A percentile compares a stretch with the other conserved stretches of the same genome.
These are phyloP conservation scores for Tethya wilhelma DNA, from an alignment of 37 sponge, comb jelly and placozoan genomes.

Conservation along the genomic window DNA sequence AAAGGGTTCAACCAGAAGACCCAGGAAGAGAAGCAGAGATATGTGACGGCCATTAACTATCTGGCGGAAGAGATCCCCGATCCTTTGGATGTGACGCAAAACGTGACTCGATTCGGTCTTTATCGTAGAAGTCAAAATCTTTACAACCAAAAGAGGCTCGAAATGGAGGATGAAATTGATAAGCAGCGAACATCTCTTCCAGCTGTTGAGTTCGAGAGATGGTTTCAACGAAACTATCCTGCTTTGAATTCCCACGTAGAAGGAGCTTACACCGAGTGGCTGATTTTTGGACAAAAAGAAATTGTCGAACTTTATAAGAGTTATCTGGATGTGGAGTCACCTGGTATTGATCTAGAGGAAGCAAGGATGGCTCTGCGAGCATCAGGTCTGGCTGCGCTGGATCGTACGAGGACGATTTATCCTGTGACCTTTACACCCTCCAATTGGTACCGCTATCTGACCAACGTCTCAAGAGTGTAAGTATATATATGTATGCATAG, in stretches of 20 bases:
- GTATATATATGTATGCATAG: neutral
- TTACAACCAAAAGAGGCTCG: slow-evolving; percentile 30
- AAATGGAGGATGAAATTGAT: slow-evolving; percentile 49
- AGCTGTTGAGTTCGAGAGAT: slow-evolving; percentile 35
- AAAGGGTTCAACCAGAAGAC: slow-evolving; percentile 36
- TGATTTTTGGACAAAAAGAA: slow-evolving; percentile 58
- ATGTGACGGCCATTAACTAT: slow-evolving; percentile 12
- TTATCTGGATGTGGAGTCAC: slow-evolving; percentile 41
- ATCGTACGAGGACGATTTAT: slow-evolving; percentile 56
- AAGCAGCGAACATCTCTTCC: neutral
- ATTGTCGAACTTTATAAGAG: slow-evolving; percentile 43
- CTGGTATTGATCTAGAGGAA: slow-evolving; percentile 42
- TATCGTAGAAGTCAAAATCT: slow-evolving; percentile 30
- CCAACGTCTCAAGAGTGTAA: slow-evolving; percentile 29
- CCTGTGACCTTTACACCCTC: slow-evolving; percentile 49
- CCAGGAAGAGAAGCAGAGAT: slow-evolving; percentile 19
- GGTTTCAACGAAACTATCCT: slow-evolving; percentile 57
- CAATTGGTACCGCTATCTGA: slow-evolving; percentile 61
- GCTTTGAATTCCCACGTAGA: slow-evolving; percentile 35
- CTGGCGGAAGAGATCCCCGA: slow-evolving; percentile 37
- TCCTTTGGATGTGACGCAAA: slow-evolving; percentile 28
- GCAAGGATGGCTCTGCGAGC: slow-evolving; percentile 47
- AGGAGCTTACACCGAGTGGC: slow-evolving; percentile 59
- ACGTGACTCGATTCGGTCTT: slow-evolving; percentile 26
- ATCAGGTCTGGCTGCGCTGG: slow-evolving; percentile 42